Conservation (phyloP, 2,888 invertebrate species). For the Cephus spinipes region DNA sequence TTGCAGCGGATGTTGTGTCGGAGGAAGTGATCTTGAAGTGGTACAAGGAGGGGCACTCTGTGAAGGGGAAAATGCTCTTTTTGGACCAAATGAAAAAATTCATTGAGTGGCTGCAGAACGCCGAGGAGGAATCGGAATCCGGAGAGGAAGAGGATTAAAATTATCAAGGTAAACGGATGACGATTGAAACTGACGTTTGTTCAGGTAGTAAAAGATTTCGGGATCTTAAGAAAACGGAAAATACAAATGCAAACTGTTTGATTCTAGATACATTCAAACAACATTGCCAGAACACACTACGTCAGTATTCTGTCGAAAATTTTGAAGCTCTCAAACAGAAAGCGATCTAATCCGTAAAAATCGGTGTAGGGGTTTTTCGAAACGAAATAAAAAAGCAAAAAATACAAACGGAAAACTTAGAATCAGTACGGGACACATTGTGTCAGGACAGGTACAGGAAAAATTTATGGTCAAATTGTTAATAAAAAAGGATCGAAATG, state of each 20-base stretch:
- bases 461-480: conserved; percentile 43
- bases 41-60: conserved; percentile 94
- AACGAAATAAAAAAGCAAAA: conserved; percentile 29
- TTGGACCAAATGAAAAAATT: conserved; percentile 98
- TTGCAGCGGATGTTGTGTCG: conserved; percentile 87
- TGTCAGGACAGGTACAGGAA: conserved; percentile 32
- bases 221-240: neutral
- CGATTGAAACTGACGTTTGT: neutral
- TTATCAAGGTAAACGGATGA: neutral
- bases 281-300: conserved; percentile 52
- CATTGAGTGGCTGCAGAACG: conserved; percentile 96
- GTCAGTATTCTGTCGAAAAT: conserved; percentile 54
- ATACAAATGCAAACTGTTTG: neutral
- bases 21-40: conserved; percentile 96
- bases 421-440: conserved; percentile 37
- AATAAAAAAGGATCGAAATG: conserved; percentile 34
- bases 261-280: conserved; percentile 40
- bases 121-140: conserved; percentile 86
- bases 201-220: neutral
- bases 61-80: conserved; percentile 97
- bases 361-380: conserved; percentile 22
- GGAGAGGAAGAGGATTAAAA: conserved; percentile 69
- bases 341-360: conserved; percentile 12
- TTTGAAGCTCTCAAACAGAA: conserved; percentile 23
- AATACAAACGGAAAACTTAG: conserved; percentile 20